A percentile compares a stretch with the other conserved stretches of the same genome.
Evolutionary conservation across 2,797 vertebrate species (phyloP).

Genomic region (Hydrophis major): DNA sequence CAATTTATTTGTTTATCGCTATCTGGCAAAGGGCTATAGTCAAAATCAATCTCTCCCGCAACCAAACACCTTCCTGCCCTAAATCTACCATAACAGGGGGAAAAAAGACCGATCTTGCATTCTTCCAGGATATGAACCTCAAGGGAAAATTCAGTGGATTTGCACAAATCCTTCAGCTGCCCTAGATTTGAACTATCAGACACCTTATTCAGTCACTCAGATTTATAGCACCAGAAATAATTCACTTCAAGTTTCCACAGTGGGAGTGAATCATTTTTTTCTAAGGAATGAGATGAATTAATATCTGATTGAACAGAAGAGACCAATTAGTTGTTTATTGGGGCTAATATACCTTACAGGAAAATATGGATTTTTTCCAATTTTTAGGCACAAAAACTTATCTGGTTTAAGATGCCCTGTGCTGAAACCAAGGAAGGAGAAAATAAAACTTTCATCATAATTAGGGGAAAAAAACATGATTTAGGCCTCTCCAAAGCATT

Average conservation of each 20-base stretch:
- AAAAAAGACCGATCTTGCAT: neutral
- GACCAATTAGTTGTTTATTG: neutral
- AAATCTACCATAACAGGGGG: neutral
- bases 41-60: neutral
- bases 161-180: neutral
- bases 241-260: conserved; percentile 9
- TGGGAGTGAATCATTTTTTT: neutral
- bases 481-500: conserved; percentile 24
- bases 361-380: neutral
- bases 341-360: neutral
- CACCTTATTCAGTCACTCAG: neutral
- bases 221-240: conserved; percentile 22
- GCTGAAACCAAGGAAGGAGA: conserved; percentile 5
- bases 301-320: neutral
- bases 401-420: neutral
- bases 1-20: neutral
- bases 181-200: neutral
- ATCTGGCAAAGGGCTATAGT: neutral
- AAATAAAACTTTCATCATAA: conserved; percentile 10
- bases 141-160: neutral
- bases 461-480: neutral
- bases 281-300: neutral
- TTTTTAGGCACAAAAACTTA: neutral
- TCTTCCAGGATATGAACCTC: neutral
- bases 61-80: neutral